Base-by-base conservation (phyloP, 2,113 vertebrate genomes). In the Tachysurus fulvidraco region DNA sequence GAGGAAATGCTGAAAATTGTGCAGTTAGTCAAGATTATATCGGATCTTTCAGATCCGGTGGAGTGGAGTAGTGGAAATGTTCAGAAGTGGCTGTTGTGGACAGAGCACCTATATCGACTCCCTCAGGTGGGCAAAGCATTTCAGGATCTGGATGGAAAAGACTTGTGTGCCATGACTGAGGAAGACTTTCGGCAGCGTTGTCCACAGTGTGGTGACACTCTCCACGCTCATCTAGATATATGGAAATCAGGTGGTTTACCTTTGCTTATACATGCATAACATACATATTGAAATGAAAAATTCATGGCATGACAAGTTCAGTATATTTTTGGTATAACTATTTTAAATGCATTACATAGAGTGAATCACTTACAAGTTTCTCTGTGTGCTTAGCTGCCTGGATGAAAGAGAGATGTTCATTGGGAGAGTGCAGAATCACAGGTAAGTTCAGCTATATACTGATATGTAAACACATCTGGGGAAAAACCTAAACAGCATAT, bases 21-120 rank as follows among this genome's bases (percentile, higher is more conserved):
- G 62, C 28, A 52, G 13, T 88, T 80, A 88, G n/a, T 85, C 67
- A 82, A 23, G 7, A 55, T 46, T 65, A 77, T 84, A 44, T 74
- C 17, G 60, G 14, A 57, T 64, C 83, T 84, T 77, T 16, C 88
- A 99, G 98, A 99, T 83, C 98, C 98, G 0, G 93, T 91, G 30
- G 97, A 98, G 91, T 99, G 98, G 98, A 98, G 94, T 92, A 94
- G 94, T 0, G 94, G 95, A 16, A 97, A 99, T 0, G 98, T 98
- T 79, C 98, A 99, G 94, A 99, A 99, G 93, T 99, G 98, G 98
- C 95, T 99, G 85, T 93, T 99, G 88, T 99, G 98, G 98, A 99
- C 97, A 0, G 98, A 99, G 85, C 98, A 99, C 90, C 97, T 99
- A 90, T 99, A 99, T 94, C 93, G 96, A 69, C 93, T 99, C 85